Percentiles rank a stretch among this genome's conserved stretches.
These are phyloP conservation scores for Drosophila neonasuta DNA, from an alignment of 2,888 invertebrate genomes.

Conservation along the genomic window DNA sequence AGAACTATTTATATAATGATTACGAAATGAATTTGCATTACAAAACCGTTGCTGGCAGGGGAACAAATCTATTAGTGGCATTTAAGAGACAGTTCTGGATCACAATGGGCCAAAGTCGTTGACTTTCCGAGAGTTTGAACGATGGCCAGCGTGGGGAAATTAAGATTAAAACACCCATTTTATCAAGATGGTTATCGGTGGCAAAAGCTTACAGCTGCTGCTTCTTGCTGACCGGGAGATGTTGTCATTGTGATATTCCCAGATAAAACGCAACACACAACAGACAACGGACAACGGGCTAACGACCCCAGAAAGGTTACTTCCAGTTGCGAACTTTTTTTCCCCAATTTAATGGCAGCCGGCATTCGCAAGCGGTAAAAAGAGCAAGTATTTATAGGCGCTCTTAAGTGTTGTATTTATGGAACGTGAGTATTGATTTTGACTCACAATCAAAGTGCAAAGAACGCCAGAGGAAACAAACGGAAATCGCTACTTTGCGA, in stretches of 20 bases:
- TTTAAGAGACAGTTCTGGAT: slow-evolving; percentile 59
- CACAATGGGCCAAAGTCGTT: slow-evolving; percentile 62
- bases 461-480: neutral
- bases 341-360: slow-evolving; percentile 30
- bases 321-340: slow-evolving; percentile 13
- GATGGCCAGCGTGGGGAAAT: slow-evolving; percentile 34
- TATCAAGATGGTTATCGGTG: slow-evolving; percentile 55
- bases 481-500: slow-evolving; percentile 22
- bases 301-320: slow-evolving; percentile 56
- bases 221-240: slow-evolving; percentile 15
- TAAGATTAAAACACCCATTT: slow-evolving; percentile 37
- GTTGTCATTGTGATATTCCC: slow-evolving; percentile 18
- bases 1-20: slow-evolving; percentile 57
- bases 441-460: slow-evolving; percentile 28
- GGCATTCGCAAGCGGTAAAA: slow-evolving; percentile 19
- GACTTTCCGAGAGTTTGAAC: slow-evolving; percentile 62
- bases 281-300: slow-evolving; percentile 45
- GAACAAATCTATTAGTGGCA: slow-evolving; percentile 34
- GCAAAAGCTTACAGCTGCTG: slow-evolving; percentile 28
- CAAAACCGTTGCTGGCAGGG: slow-evolving; percentile 47
- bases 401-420: slow-evolving; percentile 29
- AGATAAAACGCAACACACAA: slow-evolving; percentile 39
- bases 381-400: slow-evolving; percentile 11
- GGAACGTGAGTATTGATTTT: slow-evolving; percentile 25
- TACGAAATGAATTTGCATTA: slow-evolving; percentile 68